Conservation (phyloP, 1,140 invertebrate genomes). For the fruit fly (Drosophila melanogaster) region DNA sequence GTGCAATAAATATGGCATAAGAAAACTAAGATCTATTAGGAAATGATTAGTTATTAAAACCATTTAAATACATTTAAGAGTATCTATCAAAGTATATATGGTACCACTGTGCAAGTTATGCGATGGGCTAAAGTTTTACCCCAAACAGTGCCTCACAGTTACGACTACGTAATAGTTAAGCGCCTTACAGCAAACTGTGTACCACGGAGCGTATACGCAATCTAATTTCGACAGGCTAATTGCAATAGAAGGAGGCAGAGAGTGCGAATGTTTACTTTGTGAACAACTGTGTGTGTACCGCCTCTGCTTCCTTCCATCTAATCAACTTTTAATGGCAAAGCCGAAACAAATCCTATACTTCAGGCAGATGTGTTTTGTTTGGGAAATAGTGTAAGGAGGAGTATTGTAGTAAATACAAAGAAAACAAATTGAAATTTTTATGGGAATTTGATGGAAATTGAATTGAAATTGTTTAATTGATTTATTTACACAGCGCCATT, state of each 20-base stretch:
- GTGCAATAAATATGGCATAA: too few species aligned
- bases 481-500: slow-evolving; percentile 7
- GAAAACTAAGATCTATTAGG: too few species aligned
- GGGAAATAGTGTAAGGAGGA: neutral
- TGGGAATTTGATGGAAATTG: slow-evolving; percentile 12
- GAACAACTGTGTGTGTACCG: slow-evolving; percentile 9
- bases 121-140: slow-evolving; percentile 22
- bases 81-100: neutral
- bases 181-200: slow-evolving; percentile 62
- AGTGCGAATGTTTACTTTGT: slow-evolving; percentile 45
- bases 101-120: slow-evolving; percentile 1
- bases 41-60: too few species aligned
- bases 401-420: neutral
- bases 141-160: slow-evolving; percentile 7
- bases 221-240: slow-evolving; percentile 74
- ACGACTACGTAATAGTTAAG: slow-evolving; percentile 59
- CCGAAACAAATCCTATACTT: slow-evolving; percentile 43
- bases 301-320: slow-evolving; percentile 55
- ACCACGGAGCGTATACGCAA: slow-evolving; percentile 72
- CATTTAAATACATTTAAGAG: too few species aligned
- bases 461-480: slow-evolving; percentile 22
- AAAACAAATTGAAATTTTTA: slow-evolving; percentile 15
- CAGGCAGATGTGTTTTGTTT: neutral
- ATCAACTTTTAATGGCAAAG: slow-evolving; percentile 73
- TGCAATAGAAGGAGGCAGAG: slow-evolving; percentile 27